Conservation (phyloP, 2,113 vertebrate species). For the Oncorhynchus clarkii region DNA sequence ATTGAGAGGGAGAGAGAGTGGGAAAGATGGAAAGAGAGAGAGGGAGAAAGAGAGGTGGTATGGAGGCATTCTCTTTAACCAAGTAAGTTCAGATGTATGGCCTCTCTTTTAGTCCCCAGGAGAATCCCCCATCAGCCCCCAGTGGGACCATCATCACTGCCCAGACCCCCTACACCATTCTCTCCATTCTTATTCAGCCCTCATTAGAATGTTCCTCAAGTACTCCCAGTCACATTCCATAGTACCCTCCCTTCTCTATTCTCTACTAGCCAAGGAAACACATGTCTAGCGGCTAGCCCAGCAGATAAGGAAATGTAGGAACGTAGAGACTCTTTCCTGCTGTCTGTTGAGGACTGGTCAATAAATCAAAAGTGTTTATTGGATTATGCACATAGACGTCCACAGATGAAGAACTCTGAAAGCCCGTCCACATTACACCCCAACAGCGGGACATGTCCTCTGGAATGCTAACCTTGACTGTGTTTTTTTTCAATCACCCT, state of each 20-base stretch:
- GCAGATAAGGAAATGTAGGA: constrained; percentile 27
- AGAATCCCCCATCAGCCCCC: constrained; percentile 12
- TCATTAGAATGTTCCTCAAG: constrained; percentile 9
- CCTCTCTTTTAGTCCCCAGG: constrained; percentile 8
- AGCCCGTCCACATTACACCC: no score
- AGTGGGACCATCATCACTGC: constrained; percentile 8
- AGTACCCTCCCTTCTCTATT: constrained; percentile 22
- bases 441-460: constrained; percentile 24
- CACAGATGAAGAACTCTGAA: constrained; percentile 39
- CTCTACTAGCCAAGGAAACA: constrained; percentile 19
- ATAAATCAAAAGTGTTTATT: constrained; percentile 57
- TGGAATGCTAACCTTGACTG: constrained; percentile 22
- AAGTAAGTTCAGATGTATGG: constrained; percentile 26
- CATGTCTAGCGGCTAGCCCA: constrained; percentile 18
- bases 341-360: constrained; percentile 43
- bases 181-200: background rate
- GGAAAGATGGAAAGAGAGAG: background rate
- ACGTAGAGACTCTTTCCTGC: constrained; percentile 18
- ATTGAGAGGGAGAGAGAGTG: background rate
- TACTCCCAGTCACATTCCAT: background rate
- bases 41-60: constrained; percentile 1
- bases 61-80: constrained; percentile 12
- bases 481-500: constrained; percentile 25
- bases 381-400: constrained; percentile 57
- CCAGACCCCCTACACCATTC: constrained; percentile 37